Base-by-base conservation (phyloP, 2,888 invertebrate genomes). In the Sthenelais limicola region DNA sequence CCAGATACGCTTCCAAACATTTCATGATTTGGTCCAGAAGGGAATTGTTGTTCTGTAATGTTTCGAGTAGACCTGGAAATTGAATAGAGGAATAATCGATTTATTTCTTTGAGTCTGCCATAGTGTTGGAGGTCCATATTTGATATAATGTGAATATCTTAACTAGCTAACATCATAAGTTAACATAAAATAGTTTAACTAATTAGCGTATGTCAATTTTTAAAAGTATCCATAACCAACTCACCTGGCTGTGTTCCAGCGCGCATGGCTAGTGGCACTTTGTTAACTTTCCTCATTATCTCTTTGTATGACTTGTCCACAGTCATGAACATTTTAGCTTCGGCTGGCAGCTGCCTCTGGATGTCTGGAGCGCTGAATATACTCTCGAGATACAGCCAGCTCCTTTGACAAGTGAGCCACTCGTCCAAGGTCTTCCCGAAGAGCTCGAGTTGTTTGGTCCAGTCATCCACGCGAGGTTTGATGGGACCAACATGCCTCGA, bases 241-340 rank as follows among this genome's bases (percentile, higher is more conserved):
- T 35, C 4, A 62, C 62, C 62, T 80, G 92, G 91, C 76, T 74
- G 72, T 9, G 75, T 74, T 71, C 93, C 93, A 0, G 93, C 93
- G 76, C 94, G 92, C 90, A 96, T 91, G 0, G 95, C 96, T 38
- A 94, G 86, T 0, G 95, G 88, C 24, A 88, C 85, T 89, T 94
- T 94, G 35, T 92, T 92, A 1, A 94, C 91, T 84, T 92, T 92
- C 69, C 94, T 91, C 92, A 96, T 94, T 35, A 94, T 92, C 77
- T 94, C 94, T 85, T 95, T 95, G 91, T 94, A 96, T 0, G 93
- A 93, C 84, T 94, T 96, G 85, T 97, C 96, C 0, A 96, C 96
- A 69, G 92, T 90, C 82, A 94, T 84, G 80, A 89, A 89, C 85
- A 88, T 87, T 76, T 88, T 88, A 43, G 88, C 85, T 77, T 88